Evolutionary conservation across 2,113 vertebrate genomes (phyloP).

Genomic region (Echinops telfairi): DNA sequence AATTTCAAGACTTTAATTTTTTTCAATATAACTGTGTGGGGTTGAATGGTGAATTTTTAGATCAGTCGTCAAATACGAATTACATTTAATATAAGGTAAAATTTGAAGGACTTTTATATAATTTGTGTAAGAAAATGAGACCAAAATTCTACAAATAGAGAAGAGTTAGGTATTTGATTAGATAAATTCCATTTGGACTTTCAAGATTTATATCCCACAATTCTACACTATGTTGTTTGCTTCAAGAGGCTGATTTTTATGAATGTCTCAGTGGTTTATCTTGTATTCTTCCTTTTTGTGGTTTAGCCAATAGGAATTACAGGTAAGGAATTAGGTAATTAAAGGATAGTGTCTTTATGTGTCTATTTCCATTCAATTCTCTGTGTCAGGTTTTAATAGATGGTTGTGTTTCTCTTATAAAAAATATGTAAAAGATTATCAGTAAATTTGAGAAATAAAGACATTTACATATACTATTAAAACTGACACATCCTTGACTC

Average conservation of each 20-base stretch:
- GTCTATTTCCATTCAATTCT: neutral
- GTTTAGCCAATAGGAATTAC: neutral
- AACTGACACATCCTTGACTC: neutral
- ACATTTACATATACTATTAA: neutral
- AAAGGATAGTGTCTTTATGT: neutral
- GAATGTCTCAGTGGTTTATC: neutral
- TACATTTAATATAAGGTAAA: neutral
- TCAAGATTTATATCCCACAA: neutral
- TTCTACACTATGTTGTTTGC: neutral
- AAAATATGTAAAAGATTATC: neutral
- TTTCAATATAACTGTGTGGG: too few relatives aligned
- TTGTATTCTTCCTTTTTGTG: neutral
- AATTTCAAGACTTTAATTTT: too few relatives aligned
- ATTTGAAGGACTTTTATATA: neutral
- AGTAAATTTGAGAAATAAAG: neutral
- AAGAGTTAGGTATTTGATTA: neutral
- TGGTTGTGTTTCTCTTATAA: neutral
- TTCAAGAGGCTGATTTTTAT: neutral
- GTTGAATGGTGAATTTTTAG: too few relatives aligned
- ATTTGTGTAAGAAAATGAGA: slow-evolving; percentile 17
- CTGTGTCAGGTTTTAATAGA: neutral
- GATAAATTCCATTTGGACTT: neutral
- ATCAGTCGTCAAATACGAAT: too few relatives aligned
- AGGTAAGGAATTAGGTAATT: neutral
- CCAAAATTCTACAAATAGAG: neutral